A percentile compares a stretch with the other conserved stretches of the same genome.
Conservation (phyloP, 2,888 invertebrate species). For the Urechis unicinctus region DNA sequence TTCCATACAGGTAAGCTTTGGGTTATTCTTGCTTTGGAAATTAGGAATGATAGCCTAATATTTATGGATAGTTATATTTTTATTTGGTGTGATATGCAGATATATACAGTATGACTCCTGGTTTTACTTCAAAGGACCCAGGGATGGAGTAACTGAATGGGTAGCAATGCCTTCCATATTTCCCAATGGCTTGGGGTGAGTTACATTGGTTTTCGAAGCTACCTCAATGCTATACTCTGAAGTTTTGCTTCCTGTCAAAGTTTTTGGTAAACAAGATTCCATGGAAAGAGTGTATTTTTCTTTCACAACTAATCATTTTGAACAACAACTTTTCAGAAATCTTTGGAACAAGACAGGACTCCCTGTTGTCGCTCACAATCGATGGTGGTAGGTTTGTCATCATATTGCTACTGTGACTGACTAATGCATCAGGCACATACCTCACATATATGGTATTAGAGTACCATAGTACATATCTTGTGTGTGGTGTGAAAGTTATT, state of each 20-base stretch:
- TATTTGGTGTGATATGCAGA: slow-evolving; percentile 10
- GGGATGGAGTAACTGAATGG: slow-evolving; percentile 23
- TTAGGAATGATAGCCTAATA: neutral
- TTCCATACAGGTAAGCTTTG: neutral
- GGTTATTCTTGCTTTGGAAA: neutral
- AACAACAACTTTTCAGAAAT: slow-evolving; percentile 11
- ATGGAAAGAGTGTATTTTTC: too few relatives aligned
- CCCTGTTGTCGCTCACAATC: slow-evolving; percentile 24
- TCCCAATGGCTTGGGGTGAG: slow-evolving; percentile 25
- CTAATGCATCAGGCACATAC: neutral
- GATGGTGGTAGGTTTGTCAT: slow-evolving; percentile 24
- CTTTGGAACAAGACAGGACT: slow-evolving; percentile 21
- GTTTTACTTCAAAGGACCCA: slow-evolving; percentile 26
- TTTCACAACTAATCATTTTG: too few relatives aligned
- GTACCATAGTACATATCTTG: too few relatives aligned
- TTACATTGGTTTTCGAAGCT: too few relatives aligned
- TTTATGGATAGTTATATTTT: neutral
- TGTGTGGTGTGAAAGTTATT: too few relatives aligned
- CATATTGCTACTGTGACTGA: neutral
- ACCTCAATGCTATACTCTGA: too few relatives aligned
- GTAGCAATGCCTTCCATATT: slow-evolving; percentile 19
- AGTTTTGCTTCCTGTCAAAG: too few relatives aligned
- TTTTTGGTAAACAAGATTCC: too few relatives aligned
- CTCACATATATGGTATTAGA: too few relatives aligned
- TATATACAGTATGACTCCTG: slow-evolving; percentile 29